Conservation (phyloP, 2,888 invertebrate species). For the Thysanoteuthis rhombus region DNA sequence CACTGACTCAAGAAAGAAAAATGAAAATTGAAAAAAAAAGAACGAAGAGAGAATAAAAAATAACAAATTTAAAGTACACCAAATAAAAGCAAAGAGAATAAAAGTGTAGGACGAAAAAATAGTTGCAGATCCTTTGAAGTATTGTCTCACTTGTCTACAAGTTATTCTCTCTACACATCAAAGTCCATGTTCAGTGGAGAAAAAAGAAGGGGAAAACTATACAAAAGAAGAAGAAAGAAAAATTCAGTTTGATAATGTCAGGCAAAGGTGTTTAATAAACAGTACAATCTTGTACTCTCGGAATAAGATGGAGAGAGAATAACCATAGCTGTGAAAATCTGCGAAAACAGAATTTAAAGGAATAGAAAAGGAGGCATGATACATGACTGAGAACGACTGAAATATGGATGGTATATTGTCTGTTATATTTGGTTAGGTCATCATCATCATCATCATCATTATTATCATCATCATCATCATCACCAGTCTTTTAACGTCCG, state of each 20-base stretch:
- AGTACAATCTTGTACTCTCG: neutral
- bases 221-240: neutral
- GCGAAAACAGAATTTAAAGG: neutral
- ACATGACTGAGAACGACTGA: neutral
- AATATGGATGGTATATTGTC: neutral
- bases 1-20: neutral
- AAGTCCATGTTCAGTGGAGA: neutral
- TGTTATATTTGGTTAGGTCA: neutral
- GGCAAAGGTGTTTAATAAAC: neutral
- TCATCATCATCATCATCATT: too few species aligned
- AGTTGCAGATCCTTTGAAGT: neutral
- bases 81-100: neutral
- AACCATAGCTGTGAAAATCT: neutral
- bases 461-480: too few species aligned
- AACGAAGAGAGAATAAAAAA: neutral
- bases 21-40: too few species aligned
- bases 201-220: neutral
- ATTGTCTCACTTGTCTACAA: neutral
- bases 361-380: neutral
- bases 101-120: neutral
- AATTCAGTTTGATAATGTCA: neutral
- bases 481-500: too few species aligned
- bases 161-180: neutral
- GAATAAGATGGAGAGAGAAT: neutral
- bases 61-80: neutral